Percentiles rank a stretch among this genome's conserved stretches.
These are phyloP conservation scores for Tragopan temminckii DNA, from an alignment of 2,797 vertebrate species.

Conservation along the genomic window DNA sequence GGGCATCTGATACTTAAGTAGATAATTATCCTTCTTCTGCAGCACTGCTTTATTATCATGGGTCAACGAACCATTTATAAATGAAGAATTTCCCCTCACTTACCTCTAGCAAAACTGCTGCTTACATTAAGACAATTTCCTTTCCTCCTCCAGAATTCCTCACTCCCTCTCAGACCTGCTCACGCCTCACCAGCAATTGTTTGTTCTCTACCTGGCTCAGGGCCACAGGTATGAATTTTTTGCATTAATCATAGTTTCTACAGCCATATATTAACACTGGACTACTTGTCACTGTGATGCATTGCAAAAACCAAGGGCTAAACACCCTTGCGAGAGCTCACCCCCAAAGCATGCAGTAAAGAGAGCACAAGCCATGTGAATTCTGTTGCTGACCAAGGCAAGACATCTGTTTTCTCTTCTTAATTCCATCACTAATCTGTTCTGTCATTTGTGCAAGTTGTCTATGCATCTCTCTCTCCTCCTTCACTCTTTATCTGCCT, in stretches of 20 bases:
- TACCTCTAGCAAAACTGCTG: conserved; percentile 74
- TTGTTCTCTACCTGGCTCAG: conserved; percentile 17
- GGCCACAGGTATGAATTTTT: background rate
- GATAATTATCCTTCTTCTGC: conserved; percentile 82
- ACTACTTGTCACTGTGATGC: background rate
- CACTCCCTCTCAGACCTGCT: background rate
- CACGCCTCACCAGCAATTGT: background rate
- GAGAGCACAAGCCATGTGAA: accelerated
- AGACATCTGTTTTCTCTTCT: background rate
- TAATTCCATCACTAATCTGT: background rate
- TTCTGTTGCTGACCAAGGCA: background rate
- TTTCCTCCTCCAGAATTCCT: background rate
- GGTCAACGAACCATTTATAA: conserved; percentile 81
- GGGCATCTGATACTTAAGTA: conserved; percentile 81
- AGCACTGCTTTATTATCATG: conserved; percentile 80
- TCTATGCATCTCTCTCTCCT: background rate
- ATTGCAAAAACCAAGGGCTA: background rate
- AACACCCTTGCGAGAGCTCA: background rate
- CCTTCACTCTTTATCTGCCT: background rate
- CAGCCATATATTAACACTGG: background rate
- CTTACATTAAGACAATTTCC: conserved; percentile 51
- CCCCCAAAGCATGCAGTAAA: background rate
- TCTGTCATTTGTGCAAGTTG: background rate
- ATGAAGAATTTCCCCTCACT: conserved; percentile 81
- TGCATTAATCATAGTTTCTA: conserved; percentile 6